These are phyloP conservation scores for Allophyes oxyacanthae DNA, from an alignment of 2,888 invertebrate genomes.

Conservation along the genomic window DNA sequence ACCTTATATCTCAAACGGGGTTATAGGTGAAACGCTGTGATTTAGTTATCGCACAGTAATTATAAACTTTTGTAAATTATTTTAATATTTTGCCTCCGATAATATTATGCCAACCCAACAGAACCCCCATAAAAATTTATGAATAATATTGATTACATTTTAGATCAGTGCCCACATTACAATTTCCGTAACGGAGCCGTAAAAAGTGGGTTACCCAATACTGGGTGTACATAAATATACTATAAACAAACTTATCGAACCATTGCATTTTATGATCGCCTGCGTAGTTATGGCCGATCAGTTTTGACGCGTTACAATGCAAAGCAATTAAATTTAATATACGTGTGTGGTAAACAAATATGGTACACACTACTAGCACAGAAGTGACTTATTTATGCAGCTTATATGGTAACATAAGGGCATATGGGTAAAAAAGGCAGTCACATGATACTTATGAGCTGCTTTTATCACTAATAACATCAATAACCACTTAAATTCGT, in stretches of 20 bases:
- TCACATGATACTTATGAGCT: too few species aligned
- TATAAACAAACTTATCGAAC: conserved; percentile 70
- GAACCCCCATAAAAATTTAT: conserved; percentile 17
- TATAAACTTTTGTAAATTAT: conserved; percentile 71
- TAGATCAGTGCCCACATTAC: conserved; percentile 36
- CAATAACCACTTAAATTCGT: too few species aligned
- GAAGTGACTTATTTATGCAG: too few species aligned
- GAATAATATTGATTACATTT: conserved; percentile 18
- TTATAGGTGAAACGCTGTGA: conserved; percentile 69
- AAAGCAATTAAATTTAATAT: conserved; percentile 43
- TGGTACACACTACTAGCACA: not conserved
- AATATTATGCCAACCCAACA: conserved; percentile 29
- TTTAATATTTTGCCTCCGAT: conserved; percentile 60
- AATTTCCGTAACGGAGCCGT: conserved; percentile 65
- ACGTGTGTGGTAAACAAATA: conserved; percentile 17
- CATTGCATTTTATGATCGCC: conserved; percentile 59
- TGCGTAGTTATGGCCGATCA: conserved; percentile 52
- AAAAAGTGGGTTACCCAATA: conserved; percentile 64
- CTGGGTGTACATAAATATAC: conserved; percentile 63
- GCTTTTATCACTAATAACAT: too few species aligned
- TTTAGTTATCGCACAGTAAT: conserved; percentile 71
- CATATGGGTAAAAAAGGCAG: too few species aligned
- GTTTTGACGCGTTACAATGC: conserved; percentile 48
- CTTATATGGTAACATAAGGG: too few species aligned
- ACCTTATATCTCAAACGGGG: conserved; percentile 71